Percentiles rank a stretch among this genome's conserved stretches.
phyloP scores from a whole-genome alignment of 2,113 vertebrate species.

The Colossoma macropomum region DNA sequence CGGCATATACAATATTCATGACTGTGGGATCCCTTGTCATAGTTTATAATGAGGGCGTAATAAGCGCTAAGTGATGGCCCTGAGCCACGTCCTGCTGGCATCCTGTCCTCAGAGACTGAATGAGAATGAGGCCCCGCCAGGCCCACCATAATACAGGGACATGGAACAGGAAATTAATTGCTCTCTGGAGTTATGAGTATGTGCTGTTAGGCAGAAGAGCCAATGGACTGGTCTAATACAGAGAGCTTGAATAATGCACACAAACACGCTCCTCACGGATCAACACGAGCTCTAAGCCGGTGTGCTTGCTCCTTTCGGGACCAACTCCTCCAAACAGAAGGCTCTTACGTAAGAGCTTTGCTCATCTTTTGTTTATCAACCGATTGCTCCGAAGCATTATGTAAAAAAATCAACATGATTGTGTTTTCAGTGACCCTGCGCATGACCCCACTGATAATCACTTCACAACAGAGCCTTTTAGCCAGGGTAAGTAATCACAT shows the following conservation, averaged over 20 bases:
- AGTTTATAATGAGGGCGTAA: conserved; percentile 15
- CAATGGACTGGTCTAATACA: conserved; percentile 34
- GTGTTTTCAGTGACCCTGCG: conserved; percentile 39
- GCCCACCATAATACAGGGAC: conserved; percentile 27
- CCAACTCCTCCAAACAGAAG: conserved; percentile 58
- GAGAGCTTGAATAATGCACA: conserved; percentile 40
- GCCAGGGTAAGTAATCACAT: background rate
- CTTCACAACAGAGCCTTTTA: conserved; percentile 8
- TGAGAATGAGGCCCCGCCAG: conserved; percentile 26
- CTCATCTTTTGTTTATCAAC: conserved; percentile 63
- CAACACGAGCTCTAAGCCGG: conserved; percentile 36
- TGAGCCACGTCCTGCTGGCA: conserved; percentile 28
- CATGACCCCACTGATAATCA: conserved; percentile 41
- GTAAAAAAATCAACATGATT: conserved; percentile 43
- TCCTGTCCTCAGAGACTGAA: conserved; percentile 25
- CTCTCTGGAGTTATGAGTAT: conserved; percentile 33
- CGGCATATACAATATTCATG: background rate
- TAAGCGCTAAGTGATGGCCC: conserved; percentile 7
- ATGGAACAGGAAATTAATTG: conserved; percentile 42
- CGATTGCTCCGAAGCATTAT: conserved; percentile 61
- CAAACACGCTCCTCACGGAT: conserved; percentile 23
- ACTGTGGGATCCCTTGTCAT: conserved; percentile 1
- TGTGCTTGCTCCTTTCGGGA: conserved; percentile 53
- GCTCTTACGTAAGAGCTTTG: conserved; percentile 65
- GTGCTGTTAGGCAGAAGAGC: conserved; percentile 11